Evolutionary conservation across 2,113 vertebrate species (phyloP), one percentile per base, ranked within the genome.

Genomic region (Mormoops blainvillei): DNA sequence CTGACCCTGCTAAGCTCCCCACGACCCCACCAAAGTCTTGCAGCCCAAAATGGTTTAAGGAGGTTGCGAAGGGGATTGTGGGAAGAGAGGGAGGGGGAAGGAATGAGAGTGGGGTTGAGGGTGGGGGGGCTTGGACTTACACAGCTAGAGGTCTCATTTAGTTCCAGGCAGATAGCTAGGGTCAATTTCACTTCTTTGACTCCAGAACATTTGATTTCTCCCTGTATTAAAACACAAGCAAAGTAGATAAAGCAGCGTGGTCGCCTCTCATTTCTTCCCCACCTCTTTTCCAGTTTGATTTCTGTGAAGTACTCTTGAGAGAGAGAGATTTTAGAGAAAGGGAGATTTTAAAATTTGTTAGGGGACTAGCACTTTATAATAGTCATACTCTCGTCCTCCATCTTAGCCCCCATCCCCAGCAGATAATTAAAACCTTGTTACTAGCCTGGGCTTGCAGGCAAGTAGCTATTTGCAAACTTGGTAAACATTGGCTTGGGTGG

Each of bases 141-240:
- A 3, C 99, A 99, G 15, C 67, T 97, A 76, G 2, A 38, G 85
- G 97, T 87, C 88, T 96, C 45, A 2, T 97, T 97, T 65, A 98
- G 97, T 90, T 97, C 93, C 97, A 99, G 88, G 97, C 98, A 98
- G 93, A 98, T 71, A 89, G 96, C 98, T 15, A 92, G 80, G 0
- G 89, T 48, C 88, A 98, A 83, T 0, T 58, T 92, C 96, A 98
- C 22, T 8, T 98, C 96, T 28, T 95, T 97, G 93, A 96, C 82
- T 0, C 61, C 1, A 61, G 80, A 83, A 80, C 99, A 99, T 0
- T 52, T 10, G 95, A 99, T 96, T 65, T 94, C 97, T 94, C 5
- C 14, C 99, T 99, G 91, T 61, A 71, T 97, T 50, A 71, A 45
- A 96, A 92, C 19, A 91, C 81, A 95, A 50, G 48, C 50, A 56